Percentiles rank a stretch among this genome's conserved stretches.
Evolutionary conservation across 2,113 vertebrate species (phyloP).

Genomic region (Halichoerus grypus): DNA sequence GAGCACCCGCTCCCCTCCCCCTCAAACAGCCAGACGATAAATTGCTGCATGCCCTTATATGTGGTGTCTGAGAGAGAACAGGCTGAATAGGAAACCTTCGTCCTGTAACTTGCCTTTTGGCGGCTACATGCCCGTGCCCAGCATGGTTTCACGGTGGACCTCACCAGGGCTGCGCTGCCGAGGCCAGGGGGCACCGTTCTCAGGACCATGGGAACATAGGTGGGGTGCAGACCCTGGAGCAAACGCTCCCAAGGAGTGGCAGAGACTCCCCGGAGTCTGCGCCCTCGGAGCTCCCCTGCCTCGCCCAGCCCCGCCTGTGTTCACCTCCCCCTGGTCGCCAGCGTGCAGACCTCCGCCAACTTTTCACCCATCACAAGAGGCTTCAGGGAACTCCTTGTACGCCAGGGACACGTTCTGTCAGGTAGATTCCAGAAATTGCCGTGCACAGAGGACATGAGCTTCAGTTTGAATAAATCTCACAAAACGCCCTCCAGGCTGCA

Average conservation of each 20-base stretch:
- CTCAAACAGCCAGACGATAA: fast-evolving
- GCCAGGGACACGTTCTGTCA: fast-evolving
- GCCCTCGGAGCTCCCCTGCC: fast-evolving
- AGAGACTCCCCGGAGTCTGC: background rate
- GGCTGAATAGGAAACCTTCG: fast-evolving
- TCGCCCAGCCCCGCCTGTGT: fast-evolving
- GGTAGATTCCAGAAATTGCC: no score
- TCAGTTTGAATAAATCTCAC: background rate
- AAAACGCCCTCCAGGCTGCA: background rate
- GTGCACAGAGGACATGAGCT: fast-evolving
- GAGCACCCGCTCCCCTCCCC: fast-evolving
- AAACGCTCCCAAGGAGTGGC: fast-evolving
- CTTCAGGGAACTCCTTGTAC: no score
- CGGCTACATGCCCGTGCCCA: fast-evolving
- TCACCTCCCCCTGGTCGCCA: background rate
- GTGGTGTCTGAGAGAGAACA: background rate
- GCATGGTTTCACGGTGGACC: background rate
- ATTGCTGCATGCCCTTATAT: fast-evolving
- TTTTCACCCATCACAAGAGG: fast-evolving
- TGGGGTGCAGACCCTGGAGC: background rate
- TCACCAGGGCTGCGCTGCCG: fast-evolving
- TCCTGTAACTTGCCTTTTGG: background rate
- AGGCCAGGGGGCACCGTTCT: fast-evolving
- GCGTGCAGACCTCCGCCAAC: background rate
- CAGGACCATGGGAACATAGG: fast-evolving